Evolutionary conservation across 2,888 invertebrate species (phyloP).

Genomic region (Zygaena filipendulae): DNA sequence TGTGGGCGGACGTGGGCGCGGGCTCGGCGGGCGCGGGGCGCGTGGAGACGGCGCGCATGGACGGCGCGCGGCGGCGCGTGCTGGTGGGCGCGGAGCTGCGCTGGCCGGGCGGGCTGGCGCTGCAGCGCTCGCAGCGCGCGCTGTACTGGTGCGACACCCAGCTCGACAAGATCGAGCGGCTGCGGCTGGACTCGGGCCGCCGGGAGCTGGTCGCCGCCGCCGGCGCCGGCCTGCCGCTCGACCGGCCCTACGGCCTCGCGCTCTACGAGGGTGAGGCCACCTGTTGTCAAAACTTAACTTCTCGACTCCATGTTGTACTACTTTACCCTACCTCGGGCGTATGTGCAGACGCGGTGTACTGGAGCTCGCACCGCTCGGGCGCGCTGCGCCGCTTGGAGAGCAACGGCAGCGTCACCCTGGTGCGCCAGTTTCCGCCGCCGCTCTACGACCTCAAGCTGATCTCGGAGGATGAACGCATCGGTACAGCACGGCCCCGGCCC

Average conservation of each 20-base stretch:
- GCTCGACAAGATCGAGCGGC: constrained; percentile 72
- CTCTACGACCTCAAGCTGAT: constrained; percentile 76
- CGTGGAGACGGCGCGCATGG: constrained; percentile 79
- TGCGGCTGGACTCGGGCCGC: constrained; percentile 27
- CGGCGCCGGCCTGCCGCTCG: constrained; percentile 38
- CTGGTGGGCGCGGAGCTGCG: constrained; percentile 65
- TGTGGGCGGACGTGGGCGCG: constrained; percentile 66
- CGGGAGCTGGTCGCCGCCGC: constrained; percentile 51
- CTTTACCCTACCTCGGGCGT: not conserved
- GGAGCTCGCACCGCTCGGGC: constrained; percentile 77
- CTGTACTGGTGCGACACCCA: constrained; percentile 75
- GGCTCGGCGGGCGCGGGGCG: constrained; percentile 66
- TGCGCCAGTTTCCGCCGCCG: constrained; percentile 72
- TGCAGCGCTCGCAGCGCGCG: constrained; percentile 21
- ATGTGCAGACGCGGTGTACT: constrained; percentile 66
- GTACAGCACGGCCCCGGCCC: too few species aligned
- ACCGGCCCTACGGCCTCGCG: constrained; percentile 77
- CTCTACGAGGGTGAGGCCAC: constrained; percentile 63
- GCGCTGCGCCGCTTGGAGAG: constrained; percentile 73
- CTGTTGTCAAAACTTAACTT: too few species aligned
- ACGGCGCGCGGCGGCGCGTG: constrained; percentile 71
- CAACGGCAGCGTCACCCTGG: constrained; percentile 55
- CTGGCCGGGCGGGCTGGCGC: constrained; percentile 82
- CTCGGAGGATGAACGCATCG: constrained; percentile 65
- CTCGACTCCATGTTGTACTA: not conserved